A percentile compares a stretch with the other conserved stretches of the same genome.
Conservation (phyloP, 2,113 vertebrate genomes). For the Circaetus cinerascens region DNA sequence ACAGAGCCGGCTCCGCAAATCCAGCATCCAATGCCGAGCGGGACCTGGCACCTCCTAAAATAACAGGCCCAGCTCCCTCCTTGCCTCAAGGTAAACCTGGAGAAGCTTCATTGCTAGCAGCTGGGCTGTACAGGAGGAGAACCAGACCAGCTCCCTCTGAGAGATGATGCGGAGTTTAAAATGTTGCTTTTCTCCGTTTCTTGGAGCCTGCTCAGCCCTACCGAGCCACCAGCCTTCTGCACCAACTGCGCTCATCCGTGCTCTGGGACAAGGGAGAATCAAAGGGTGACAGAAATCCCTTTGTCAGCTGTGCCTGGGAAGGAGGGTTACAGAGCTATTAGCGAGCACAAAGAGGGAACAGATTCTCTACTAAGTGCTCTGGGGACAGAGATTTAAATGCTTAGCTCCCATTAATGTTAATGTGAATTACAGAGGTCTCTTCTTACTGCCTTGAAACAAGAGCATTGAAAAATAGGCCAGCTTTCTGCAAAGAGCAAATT, state of each 20-base stretch:
- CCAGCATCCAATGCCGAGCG: background rate
- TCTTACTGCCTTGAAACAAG: background rate
- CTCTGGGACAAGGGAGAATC: background rate
- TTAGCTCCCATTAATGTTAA: constrained; percentile 9
- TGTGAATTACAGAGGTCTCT: background rate
- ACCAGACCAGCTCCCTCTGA: background rate
- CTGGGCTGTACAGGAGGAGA: background rate
- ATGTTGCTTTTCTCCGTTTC: background rate
- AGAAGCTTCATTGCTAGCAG: background rate
- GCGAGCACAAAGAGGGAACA: background rate
- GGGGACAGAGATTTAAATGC: constrained; percentile 33
- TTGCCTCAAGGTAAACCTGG: background rate
- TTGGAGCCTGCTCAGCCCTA: background rate
- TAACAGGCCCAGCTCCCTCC: background rate
- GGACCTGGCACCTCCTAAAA: background rate
- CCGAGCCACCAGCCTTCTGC: background rate
- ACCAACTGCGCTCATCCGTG: background rate
- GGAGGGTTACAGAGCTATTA: constrained; percentile 16
- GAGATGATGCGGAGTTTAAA: background rate
- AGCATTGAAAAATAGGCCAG: background rate
- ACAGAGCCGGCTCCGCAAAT: rapidly evolving
- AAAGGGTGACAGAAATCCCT: constrained; percentile 26
- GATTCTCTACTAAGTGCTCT: constrained; percentile 5
- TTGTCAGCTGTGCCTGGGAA: constrained; percentile 32
- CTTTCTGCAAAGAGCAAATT: background rate